phyloP scores from a whole-genome alignment of 1,140 invertebrate species.

The Diabrotica undecimpunctata region DNA sequence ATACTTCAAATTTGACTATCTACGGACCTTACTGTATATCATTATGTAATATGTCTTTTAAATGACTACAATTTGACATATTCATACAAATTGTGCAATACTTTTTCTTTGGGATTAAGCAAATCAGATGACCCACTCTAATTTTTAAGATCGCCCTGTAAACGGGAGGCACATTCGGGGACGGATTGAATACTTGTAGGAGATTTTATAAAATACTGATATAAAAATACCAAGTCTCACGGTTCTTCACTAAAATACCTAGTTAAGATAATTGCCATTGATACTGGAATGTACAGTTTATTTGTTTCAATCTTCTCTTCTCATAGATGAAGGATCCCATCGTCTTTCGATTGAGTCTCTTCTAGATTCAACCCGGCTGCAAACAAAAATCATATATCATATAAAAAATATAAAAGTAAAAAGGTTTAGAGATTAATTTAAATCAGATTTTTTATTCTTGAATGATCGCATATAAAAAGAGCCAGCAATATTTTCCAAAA shows the following conservation, averaged over 20 bases:
- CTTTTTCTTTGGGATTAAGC: no score
- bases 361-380: slow-evolving; percentile 36
- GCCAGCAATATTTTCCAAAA: no score
- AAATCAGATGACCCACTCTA: no score
- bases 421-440: no score
- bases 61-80: no score
- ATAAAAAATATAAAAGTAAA: no score
- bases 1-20: no score
- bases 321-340: slow-evolving; percentile 53
- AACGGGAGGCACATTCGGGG: not conserved
- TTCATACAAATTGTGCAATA: no score
- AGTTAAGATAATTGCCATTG: slow-evolving; percentile 12
- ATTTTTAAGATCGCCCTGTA: not conserved
- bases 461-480: no score
- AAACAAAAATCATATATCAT: not conserved
- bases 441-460: no score
- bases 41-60: no score
- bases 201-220: slow-evolving; percentile 9
- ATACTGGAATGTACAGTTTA: slow-evolving; percentile 14
- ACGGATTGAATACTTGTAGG: not conserved
- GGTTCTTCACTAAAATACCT: not conserved
- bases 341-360: slow-evolving; percentile 41
- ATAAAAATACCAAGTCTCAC: slow-evolving; percentile 16
- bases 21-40: no score
- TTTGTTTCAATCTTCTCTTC: not conserved